Base-by-base conservation (phyloP, 2,888 invertebrate species). In the Chloroclystis v-ata region DNA sequence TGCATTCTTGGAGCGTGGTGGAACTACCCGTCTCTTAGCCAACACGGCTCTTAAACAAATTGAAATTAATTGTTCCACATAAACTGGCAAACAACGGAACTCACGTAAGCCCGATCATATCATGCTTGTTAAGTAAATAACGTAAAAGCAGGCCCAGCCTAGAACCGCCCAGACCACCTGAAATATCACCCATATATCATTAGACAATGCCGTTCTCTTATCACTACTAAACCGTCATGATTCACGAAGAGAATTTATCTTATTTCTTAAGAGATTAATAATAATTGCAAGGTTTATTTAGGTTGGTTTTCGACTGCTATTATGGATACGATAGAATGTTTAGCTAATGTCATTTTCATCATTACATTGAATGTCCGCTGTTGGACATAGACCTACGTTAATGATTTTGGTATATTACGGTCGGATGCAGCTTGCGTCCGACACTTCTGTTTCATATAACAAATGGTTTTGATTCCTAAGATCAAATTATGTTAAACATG, bases 221-320 rank as follows among this genome's bases (percentile, higher is more conserved):
- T 44, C 52, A 46, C 37, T 35, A 45, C 46, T 39, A 54, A 51
- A 57, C 50, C 67, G 69, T 72, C 76, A 72, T 70, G 75, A 74
- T 68, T 66, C 61, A 61, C 66, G 57, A 57, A 33, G 47, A 56
- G 54, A 71, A 59, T 64, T 64, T 63, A 66, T 67, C 66, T 61
- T 56, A 67, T 78, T 77, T 75, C 70, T 67, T 64, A 77, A 76
- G 59, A 62, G 65, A 72, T 76, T 74, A 75, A 68, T 72, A 72
- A 74, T 74, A 76, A 79, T 74, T 69, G 69, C 63, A 54, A 20
- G 20, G 20, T 20, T 20, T 2, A 5, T 20, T 20, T 4, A 20
- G 20, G 20, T 5, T 20, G 5, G 20, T 4, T 20, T 20, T 20
- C 3, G 5, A 20, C 20, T 20, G 20, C 3, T n/a, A n/a, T n/a